Evolutionary conservation across 2,113 vertebrate genomes (phyloP), one percentile per base, ranked within the genome.

Genomic region (Siniperca knerii): DNA sequence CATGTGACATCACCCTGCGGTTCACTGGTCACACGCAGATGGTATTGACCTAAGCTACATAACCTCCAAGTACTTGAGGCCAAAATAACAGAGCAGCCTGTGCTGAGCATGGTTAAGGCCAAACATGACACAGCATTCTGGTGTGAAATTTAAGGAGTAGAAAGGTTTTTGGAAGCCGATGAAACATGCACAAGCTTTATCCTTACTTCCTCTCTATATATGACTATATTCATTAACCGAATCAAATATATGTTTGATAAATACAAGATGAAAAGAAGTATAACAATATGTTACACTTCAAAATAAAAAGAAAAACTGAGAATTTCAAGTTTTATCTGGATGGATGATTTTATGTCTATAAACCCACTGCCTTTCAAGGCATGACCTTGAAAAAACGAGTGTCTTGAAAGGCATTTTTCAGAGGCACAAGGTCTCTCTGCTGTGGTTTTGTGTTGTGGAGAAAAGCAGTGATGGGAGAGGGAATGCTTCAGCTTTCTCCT

Each of bases 1-100:
- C 89, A 74, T 81, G 89, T 93, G 92, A 94, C 92, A 90, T 95
- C 92, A 93, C 74, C 57, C 80, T 3, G 89, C 23, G 80, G 83
- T 64, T 57, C 87, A 69, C 70, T 46, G 81, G 87, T 87, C 87
- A 84, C 85, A 84, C 68, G 42, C 79, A 62, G 57, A 77, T 73
- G 88, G 69, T 84, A 91, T 80, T 92, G 94, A 93, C 89, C 91
- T 81, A 21, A 79, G 86, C 88, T 91, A 78, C 91, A 86, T 92
- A 80, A 93, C 90, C 89, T 89, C 84, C 42, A 48, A 86, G 83
- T 21, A n/a, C 81, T 55, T 37, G 77, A 90, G 89, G 93, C 83
- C 91, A 90, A 75, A 92, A 88, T 54, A 92, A 91, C 89, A 93
- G 87, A 84, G 70, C 61, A 16, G 72, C 37, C 75, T 79, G 76